Conservation (phyloP, 2,888 invertebrate species). For the Hermaeophaga mercurialis region DNA sequence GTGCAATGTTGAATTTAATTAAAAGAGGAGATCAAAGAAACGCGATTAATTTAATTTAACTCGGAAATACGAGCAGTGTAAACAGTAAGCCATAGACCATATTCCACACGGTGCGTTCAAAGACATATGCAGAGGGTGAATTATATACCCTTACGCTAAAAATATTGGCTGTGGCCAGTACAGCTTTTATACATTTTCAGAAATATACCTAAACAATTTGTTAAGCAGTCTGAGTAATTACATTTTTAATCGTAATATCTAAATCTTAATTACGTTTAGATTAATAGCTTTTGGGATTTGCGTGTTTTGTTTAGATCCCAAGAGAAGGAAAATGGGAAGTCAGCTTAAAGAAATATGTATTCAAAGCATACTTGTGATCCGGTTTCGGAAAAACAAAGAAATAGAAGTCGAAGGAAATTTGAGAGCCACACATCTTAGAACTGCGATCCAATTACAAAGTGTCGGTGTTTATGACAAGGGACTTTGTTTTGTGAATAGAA, state of each 20-base stretch:
- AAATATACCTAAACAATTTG: neutral
- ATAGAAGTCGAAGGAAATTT: conserved; percentile 28
- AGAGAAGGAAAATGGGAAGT: conserved; percentile 15
- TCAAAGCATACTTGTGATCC: conserved; percentile 24
- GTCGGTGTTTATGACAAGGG: conserved; percentile 22
- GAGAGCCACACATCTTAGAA: conserved; percentile 17
- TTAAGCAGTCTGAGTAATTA: neutral
- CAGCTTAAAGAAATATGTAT: conserved; percentile 23
- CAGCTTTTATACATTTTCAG: conserved; percentile 8
- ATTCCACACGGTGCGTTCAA: conserved; percentile 11
- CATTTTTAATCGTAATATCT: neutral
- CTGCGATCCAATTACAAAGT: conserved; percentile 24
- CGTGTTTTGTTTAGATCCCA: neutral
- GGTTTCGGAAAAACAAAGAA: conserved; percentile 31
- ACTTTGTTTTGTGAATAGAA: conserved; percentile 16
- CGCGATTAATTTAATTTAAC: conserved; percentile 35
- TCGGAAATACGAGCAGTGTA: conserved; percentile 23
- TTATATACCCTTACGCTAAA: conserved; percentile 16
- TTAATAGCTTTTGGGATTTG: neutral
- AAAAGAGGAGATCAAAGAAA: conserved; percentile 31
- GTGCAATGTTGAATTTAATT: conserved; percentile 33
- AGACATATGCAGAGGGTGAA: conserved; percentile 14
- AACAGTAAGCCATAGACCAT: conserved; percentile 20
- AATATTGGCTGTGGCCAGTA: conserved; percentile 20
- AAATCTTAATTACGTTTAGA: neutral